Evolutionary conservation across 2,888 invertebrate genomes (phyloP).

Genomic region (Salticus scenicus): DNA sequence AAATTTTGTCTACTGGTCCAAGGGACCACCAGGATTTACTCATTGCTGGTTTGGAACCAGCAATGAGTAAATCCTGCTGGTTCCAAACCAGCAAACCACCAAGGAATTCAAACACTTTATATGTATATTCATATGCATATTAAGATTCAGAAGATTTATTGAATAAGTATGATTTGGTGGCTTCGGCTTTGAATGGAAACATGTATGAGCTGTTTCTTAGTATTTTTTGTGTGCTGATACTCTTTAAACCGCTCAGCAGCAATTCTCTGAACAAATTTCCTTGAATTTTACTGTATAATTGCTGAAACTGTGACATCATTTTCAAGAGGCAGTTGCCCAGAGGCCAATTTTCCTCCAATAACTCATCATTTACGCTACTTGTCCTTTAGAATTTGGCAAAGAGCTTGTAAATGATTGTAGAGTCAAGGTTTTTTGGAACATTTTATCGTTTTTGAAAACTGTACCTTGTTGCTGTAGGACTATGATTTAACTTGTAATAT

Average conservation of each 20-base stretch:
- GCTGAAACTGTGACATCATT: neutral
- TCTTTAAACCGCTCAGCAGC: conserved; percentile 21
- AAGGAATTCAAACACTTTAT: too few relatives aligned
- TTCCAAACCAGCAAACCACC: too few relatives aligned
- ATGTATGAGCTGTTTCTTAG: neutral
- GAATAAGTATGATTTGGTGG: neutral
- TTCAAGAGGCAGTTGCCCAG: neutral
- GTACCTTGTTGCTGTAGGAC: neutral
- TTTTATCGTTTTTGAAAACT: conserved; percentile 12
- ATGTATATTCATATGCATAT: too few relatives aligned
- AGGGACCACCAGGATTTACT: too few relatives aligned
- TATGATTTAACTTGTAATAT: neutral
- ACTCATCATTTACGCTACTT: neutral
- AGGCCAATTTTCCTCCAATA: neutral
- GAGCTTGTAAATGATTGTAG: conserved; percentile 8
- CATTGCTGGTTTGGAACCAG: too few relatives aligned
- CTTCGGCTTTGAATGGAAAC: neutral
- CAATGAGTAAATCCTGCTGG: too few relatives aligned
- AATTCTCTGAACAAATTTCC: neutral
- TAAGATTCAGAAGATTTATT: too few relatives aligned
- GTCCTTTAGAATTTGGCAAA: conserved; percentile 17
- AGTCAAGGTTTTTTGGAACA: neutral
- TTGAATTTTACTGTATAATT: neutral
- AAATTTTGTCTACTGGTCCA: too few relatives aligned
- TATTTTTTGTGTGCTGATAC: conserved; percentile 7